Evolutionary conservation across 2,797 vertebrate species (phyloP), one percentile per base, ranked within the genome.

Genomic region (Sebastiscus tertius): DNA sequence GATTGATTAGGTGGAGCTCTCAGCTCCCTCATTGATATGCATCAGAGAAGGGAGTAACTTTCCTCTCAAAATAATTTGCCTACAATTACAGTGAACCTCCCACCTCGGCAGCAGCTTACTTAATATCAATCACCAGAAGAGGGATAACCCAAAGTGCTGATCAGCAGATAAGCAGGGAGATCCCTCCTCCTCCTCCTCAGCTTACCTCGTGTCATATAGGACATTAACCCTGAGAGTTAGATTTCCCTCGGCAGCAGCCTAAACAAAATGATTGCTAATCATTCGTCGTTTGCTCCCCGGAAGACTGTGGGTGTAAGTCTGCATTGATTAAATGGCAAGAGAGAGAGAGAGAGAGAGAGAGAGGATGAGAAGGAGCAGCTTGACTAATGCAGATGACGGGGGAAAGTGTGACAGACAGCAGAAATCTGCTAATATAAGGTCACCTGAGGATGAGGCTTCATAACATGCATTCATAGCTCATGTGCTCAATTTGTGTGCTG

Each of bases 201-300:
- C 42, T 82, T 64, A 68, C 79, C 83, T 61, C 8, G 31, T 87
- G 80, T 90, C 90, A 91, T 80, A 75, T 22, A 79, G 82, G 76
- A 92, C 87, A 81, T 92, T 89, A 92, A 94, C 77, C 81, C 76
- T 13, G 66, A 89, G 83, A 92, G 81, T 90, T 83, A 86, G 88
- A 90, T 89, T 89, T 91, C 89, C 88, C 82, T 36, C 31, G 65
- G 89, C 82, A 75, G 89, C 80, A 59, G 77, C 80, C 78, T 87
- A 89, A 91, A 93, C 86, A 91, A 91, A 91, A 88, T 92, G 75
- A 90, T 89, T 69, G 87, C 88, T 88, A 90, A 91, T 94, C 88
- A 92, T 93, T 93, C 87, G 80, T 89, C 79, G 63, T 76, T 72
- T 27, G 64, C 56, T 81, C 65, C 60, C 52, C 46, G 61, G 71